Base-by-base conservation (phyloP, 2,113 vertebrate genomes). In the Barnardius zonarius region DNA sequence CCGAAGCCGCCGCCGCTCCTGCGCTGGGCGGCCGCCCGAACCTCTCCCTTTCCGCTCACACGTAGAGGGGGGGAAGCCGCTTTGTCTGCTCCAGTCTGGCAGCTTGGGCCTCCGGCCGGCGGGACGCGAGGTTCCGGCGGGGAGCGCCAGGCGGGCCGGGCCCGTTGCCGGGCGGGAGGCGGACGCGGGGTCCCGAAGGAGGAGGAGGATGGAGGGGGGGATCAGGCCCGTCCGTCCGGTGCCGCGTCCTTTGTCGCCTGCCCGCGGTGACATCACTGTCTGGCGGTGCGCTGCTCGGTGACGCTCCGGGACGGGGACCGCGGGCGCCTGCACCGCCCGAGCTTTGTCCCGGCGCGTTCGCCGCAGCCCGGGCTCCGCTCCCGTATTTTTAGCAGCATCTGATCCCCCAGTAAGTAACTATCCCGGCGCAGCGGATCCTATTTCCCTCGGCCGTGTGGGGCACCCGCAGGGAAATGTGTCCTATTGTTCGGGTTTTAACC, bases 201-300 rank as follows among this genome's bases (percentile, higher is more conserved):
- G 55, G n/a, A 57, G 22, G n/a, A 57, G 22, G 54, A 39, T 8
- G 35, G 55, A 23, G 35, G 59, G 48, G 86, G 86, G 22, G 70
- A 55, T 17, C n/a, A 16, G 57, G n/a, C 57, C 57, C 35, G 94
- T 44, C 86, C 88, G 91, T 64, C 92, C 87, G 68, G 76, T 80
- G 92, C 85, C 91, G 94, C 88, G 95, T 96, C 96, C 97, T 98
- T 98, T 98, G 97, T 98, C 97, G 92, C 97, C 78, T 57, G 88
- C 68, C 76, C 88, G 92, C 91, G 94, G 97, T 98, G 98, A 98
- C 97, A 98, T 98, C 98, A 98, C 93, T 96, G 98, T 96, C 95
- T 97, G 94, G 91, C 95, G 81, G 79, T 94, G 73, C 66, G 95
- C 92, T 91, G 96, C 93, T 76, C 77, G 95, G 85, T 87, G 94